Percentiles rank a stretch among this genome's conserved stretches.
Conservation (phyloP, 2,797 vertebrate species). For the Cercopithecus hamlyni region DNA sequence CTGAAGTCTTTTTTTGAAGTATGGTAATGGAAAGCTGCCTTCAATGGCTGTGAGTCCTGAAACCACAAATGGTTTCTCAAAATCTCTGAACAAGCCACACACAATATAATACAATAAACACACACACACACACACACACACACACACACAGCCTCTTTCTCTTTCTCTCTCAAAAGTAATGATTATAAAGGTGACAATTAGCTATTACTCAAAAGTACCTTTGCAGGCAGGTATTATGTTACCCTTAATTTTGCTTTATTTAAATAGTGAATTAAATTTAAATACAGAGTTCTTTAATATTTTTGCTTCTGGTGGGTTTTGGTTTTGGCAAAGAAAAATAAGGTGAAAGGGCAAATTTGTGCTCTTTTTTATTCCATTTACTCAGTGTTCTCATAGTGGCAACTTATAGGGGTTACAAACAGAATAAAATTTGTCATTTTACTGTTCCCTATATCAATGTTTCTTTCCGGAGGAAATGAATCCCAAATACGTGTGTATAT, state of each 20-base stretch:
- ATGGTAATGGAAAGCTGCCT: background rate
- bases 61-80: background rate
- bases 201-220: background rate
- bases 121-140: background rate
- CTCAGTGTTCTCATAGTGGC: background rate
- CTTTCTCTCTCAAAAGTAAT: background rate
- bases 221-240: background rate
- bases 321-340: background rate
- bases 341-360: background rate
- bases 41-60: background rate
- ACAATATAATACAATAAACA: background rate
- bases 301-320: background rate
- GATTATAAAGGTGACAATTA: background rate
- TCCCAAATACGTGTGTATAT: background rate
- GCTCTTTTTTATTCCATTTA: background rate
- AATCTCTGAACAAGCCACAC: background rate
- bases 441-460: background rate
- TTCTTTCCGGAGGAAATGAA: background rate
- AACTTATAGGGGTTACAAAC: too few species aligned
- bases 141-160: background rate
- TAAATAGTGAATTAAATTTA: background rate
- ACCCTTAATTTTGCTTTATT: slow-evolving; percentile 6
- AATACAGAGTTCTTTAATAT: background rate
- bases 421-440: background rate
- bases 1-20: background rate